Evolutionary conservation across 53 echinoderm and acorn worm genomes (phyloP).

Genomic region (Echinometra lucunter): DNA sequence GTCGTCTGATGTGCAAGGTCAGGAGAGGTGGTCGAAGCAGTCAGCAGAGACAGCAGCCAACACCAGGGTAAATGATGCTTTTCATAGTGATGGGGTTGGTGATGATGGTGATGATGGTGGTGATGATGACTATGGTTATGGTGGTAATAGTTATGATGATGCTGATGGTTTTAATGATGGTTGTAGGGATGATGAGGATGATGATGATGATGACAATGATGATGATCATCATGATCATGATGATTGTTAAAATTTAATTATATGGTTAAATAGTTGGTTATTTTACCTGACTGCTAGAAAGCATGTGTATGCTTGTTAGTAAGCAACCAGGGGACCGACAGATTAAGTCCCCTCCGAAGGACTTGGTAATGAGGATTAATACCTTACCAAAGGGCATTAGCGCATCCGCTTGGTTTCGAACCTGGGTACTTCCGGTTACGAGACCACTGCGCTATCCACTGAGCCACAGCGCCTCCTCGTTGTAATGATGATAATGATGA

Average conservation of each 20-base stretch:
- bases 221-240: not conserved
- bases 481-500: no score
- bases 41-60: constrained; percentile 24
- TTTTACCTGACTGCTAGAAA: no score
- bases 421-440: no score
- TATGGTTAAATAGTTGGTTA: no score
- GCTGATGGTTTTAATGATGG: not conserved
- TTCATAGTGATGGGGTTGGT: not conserved
- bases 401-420: no score
- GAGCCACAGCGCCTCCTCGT: no score
- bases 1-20: constrained; percentile 77
- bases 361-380: no score
- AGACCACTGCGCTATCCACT: no score
- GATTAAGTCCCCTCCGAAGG: no score
- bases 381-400: no score
- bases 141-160: not conserved
- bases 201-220: not conserved
- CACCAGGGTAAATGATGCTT: constrained; percentile 13
- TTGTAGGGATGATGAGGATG: not conserved
- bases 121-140: not conserved
- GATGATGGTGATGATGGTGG: not conserved
- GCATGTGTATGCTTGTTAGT: no score
- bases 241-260: not conserved
- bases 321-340: no score
- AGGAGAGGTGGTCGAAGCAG: constrained; percentile 39